Conservation (phyloP, 53 echinoderm and acorn worm genomes). For the Henricia sp. region DNA sequence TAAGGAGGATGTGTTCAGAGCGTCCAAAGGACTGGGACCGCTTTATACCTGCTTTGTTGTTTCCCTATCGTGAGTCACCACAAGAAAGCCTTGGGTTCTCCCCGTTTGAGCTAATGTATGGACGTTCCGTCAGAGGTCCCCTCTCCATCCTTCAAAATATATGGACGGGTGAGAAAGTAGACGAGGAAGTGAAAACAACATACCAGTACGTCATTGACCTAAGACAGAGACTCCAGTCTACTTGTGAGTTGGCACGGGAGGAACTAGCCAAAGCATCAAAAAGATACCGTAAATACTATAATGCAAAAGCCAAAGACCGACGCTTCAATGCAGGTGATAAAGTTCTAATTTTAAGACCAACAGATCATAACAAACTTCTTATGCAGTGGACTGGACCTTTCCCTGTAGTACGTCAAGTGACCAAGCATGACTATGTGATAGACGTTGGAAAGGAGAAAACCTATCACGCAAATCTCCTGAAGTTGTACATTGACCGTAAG, state of each 20-base stretch:
- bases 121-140: conserved; percentile 34
- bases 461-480: conserved; percentile 38
- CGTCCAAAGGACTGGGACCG: no score
- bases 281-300: conserved; percentile 11
- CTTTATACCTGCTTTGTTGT: conserved; percentile 5
- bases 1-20: conserved; percentile 32
- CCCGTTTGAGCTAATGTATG: conserved; percentile 19
- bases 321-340: conserved; percentile 11
- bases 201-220: conserved; percentile 65
- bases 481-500: conserved; percentile 19
- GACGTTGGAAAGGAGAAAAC: conserved; percentile 22
- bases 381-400: conserved; percentile 56
- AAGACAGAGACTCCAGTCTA: conserved; percentile 31
- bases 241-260: conserved; percentile 35
- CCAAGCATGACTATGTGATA: conserved; percentile 19
- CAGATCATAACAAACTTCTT: conserved; percentile 39
- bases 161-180: conserved; percentile 41
- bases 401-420: conserved; percentile 18
- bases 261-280: conserved; percentile 20
- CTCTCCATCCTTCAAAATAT: conserved; percentile 49
- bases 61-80: conserved; percentile 34
- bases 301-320: conserved; percentile 35
- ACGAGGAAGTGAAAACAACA: conserved; percentile 45
- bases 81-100: no score
- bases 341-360: no score